A percentile compares a stretch with the other conserved stretches of the same genome.
These are phyloP conservation scores for Rhinoptilus africanus DNA, from an alignment of 2,113 vertebrate genomes.

Conservation along the genomic window DNA sequence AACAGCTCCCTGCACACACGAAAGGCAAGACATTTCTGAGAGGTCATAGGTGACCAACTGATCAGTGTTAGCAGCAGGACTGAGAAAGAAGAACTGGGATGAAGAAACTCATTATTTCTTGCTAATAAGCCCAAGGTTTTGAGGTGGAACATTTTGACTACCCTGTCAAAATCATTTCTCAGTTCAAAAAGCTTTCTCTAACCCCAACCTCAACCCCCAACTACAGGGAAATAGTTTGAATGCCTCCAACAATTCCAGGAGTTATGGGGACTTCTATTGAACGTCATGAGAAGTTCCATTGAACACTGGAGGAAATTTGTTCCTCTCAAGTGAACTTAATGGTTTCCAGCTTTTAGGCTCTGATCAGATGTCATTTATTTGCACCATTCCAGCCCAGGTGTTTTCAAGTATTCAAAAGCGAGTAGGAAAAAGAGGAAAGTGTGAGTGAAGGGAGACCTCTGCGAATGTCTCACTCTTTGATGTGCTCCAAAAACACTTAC, in stretches of 20 bases:
- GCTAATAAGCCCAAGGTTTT: not conserved
- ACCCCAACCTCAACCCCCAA: not conserved
- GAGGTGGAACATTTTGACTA: not conserved
- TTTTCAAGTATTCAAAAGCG: not conserved
- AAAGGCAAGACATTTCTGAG: not conserved
- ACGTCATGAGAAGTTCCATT: not conserved
- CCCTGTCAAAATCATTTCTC: not conserved
- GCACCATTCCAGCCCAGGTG: conserved; percentile 4
- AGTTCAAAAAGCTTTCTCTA: conserved; percentile 1
- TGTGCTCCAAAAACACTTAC: not conserved
- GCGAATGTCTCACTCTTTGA: not conserved
- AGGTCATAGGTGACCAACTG: not conserved
- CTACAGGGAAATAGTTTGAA: not conserved
- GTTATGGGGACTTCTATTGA: not conserved
- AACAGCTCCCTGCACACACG: not conserved
- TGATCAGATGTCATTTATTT: conserved; percentile 35
- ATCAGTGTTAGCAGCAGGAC: not conserved
- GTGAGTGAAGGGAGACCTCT: not conserved
- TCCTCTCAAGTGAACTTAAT: not conserved
- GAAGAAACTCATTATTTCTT: not conserved
- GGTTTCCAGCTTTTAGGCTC: conserved; percentile 1
- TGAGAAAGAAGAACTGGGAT: not conserved
- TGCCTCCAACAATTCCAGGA: not conserved
- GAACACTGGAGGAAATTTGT: conserved; percentile 6
- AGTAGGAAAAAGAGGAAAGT: not conserved